phyloP scores from a whole-genome alignment of 2,797 vertebrate genomes.

The Odontamblyopus rebecca region DNA sequence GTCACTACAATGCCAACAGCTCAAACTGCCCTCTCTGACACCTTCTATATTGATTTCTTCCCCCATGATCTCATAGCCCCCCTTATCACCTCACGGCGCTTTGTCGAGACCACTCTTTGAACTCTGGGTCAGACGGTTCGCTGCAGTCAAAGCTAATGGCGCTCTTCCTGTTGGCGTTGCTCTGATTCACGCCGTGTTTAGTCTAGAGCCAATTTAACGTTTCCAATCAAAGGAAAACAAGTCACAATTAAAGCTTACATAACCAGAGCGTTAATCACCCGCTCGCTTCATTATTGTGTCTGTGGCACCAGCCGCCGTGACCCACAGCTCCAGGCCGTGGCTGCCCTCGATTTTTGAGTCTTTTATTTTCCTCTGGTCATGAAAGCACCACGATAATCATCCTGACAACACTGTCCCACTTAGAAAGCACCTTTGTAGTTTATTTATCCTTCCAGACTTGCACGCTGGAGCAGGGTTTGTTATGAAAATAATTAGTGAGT shows the following conservation, averaged over 20 bases:
- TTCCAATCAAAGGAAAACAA: neutral
- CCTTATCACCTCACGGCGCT: neutral
- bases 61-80: neutral
- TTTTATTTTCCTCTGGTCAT: constrained; percentile 41
- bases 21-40: neutral
- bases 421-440: constrained; percentile 20
- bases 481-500: neutral
- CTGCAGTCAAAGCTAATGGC: constrained; percentile 28
- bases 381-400: constrained; percentile 44
- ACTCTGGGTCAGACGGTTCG: constrained; percentile 13
- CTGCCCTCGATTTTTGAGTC: constrained; percentile 49
- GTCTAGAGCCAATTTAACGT: constrained; percentile 12
- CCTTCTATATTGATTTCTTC: neutral
- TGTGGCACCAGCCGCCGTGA: constrained; percentile 25
- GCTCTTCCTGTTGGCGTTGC: constrained; percentile 34
- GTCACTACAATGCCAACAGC: neutral
- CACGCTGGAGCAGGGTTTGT: too few relatives aligned
- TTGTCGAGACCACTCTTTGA: neutral
- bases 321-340: constrained; percentile 38
- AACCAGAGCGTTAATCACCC: neutral
- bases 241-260: constrained; percentile 3
- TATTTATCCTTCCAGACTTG: too few relatives aligned
- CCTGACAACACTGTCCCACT: constrained; percentile 64
- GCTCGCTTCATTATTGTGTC: neutral
- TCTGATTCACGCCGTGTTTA: constrained; percentile 23